Conservation (phyloP, 2,797 vertebrate species). For the Esox lucius region DNA sequence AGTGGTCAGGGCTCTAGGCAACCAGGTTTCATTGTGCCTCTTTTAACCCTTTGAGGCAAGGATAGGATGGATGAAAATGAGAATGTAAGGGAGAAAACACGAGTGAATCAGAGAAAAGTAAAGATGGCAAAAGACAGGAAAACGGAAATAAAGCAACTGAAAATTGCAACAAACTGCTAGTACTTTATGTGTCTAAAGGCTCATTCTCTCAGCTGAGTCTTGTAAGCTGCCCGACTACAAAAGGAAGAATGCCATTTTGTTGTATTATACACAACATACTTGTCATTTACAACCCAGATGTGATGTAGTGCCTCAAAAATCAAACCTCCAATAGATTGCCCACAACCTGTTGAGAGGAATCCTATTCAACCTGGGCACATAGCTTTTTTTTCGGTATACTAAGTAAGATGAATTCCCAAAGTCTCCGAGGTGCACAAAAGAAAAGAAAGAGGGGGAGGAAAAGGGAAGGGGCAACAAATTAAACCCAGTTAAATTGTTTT, state of each 20-base stretch:
- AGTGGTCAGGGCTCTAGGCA: conserved; percentile 67
- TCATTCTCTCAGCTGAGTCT: background rate
- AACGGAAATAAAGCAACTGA: background rate
- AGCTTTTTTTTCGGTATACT: conserved; percentile 48
- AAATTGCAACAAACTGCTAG: background rate
- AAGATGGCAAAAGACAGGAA: background rate
- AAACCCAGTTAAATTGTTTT: conserved; percentile 80
- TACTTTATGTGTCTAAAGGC: background rate
- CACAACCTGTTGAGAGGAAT: conserved; percentile 25
- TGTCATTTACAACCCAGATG: background rate
- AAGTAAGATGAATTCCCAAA: conserved; percentile 66
- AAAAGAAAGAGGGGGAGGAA: conserved; percentile 49
- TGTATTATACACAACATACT: background rate
- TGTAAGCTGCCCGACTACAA: background rate
- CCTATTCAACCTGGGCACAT: conserved; percentile 28
- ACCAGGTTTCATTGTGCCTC: conserved; percentile 54
- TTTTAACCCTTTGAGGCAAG: conserved; percentile 62
- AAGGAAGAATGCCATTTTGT: background rate
- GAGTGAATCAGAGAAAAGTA: background rate
- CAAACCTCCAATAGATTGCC: background rate
- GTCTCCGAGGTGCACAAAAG: conserved; percentile 58
- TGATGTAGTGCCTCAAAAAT: background rate
- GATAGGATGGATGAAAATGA: conserved; percentile 7
- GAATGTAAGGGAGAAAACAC: background rate
- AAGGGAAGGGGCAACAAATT: conserved; percentile 70